These are phyloP conservation scores for Camptogramma bilineatum DNA, from an alignment of 2,888 invertebrate genomes.

Conservation along the genomic window DNA sequence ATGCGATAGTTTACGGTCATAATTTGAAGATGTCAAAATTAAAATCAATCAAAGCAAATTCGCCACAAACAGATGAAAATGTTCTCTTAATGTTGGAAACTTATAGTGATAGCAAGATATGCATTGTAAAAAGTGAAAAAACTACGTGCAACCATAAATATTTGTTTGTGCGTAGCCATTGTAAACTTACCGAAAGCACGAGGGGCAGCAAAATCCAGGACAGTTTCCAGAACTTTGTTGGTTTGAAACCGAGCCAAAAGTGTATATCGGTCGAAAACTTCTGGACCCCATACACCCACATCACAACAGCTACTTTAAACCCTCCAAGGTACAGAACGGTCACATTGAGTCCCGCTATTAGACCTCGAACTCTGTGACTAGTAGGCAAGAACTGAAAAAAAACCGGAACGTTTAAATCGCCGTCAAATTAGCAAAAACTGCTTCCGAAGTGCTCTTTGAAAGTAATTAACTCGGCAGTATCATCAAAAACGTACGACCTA, in stretches of 20 bases:
- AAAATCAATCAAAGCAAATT: too few species aligned
- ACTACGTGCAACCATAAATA: background rate
- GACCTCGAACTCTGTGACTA: slow-evolving; percentile 38
- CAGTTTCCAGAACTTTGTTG: slow-evolving; percentile 67
- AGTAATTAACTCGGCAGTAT: slow-evolving; percentile 24
- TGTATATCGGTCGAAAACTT: slow-evolving; percentile 68
- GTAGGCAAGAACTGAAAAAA: slow-evolving; percentile 51
- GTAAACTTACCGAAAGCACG: slow-evolving; percentile 59
- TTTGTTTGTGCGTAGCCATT: slow-evolving; percentile 1
- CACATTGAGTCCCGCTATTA: slow-evolving; percentile 53
- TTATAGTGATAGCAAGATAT: too few species aligned
- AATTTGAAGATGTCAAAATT: too few species aligned
- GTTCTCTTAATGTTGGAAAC: too few species aligned
- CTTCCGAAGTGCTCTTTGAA: slow-evolving; percentile 13
- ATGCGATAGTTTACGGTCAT: too few species aligned
- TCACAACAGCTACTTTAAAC: slow-evolving; percentile 61
- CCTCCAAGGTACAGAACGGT: slow-evolving; percentile 62
- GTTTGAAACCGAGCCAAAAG: slow-evolving; percentile 73
- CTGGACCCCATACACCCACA: slow-evolving; percentile 72
- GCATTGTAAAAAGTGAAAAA: background rate
- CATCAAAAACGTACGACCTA: slow-evolving; percentile 26
- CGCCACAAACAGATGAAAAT: too few species aligned
- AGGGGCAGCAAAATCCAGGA: slow-evolving; percentile 64
- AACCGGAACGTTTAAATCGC: slow-evolving; percentile 3
- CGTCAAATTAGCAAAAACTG: slow-evolving; percentile 14